Conservation (phyloP, 2,888 invertebrate species). For the Drosophila mettleri region DNA sequence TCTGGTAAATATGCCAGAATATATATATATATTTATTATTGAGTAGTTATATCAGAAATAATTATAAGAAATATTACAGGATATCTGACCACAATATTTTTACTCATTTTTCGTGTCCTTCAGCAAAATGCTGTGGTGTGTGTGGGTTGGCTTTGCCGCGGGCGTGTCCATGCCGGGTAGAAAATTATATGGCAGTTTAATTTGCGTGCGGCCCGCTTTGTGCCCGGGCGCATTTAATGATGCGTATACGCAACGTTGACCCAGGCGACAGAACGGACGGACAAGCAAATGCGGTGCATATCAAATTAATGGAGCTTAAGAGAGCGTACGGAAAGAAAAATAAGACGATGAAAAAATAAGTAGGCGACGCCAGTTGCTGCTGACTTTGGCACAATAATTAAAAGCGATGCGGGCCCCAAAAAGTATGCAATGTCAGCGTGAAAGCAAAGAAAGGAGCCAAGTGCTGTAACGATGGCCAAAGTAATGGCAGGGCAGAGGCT, state of each 20-base stretch:
- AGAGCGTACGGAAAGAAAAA: slow-evolving; percentile 17
- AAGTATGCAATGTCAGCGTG: slow-evolving; percentile 50
- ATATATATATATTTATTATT: too few species aligned
- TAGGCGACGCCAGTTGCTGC: slow-evolving; percentile 28
- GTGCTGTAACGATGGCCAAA: neutral
- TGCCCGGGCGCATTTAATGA: slow-evolving; percentile 60
- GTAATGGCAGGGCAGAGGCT: neutral
- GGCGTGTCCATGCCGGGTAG: slow-evolving; percentile 37
- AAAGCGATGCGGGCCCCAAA: slow-evolving; percentile 34
- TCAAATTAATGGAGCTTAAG: slow-evolving; percentile 63
- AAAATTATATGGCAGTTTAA: slow-evolving; percentile 67
- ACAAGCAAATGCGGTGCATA: slow-evolving; percentile 24
- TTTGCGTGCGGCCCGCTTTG: slow-evolving; percentile 59
- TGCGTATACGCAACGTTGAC: slow-evolving; percentile 70
- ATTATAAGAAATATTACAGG: neutral
- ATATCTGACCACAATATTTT: neutral
- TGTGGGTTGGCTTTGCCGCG: slow-evolving; percentile 10
- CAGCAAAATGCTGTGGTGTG: slow-evolving; percentile 4
- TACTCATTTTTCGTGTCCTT: neutral
- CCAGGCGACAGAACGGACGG: slow-evolving; percentile 27
- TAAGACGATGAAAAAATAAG: slow-evolving; percentile 10
- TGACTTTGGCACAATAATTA: slow-evolving; percentile 52
- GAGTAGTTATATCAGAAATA: too few species aligned
- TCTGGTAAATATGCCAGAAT: too few species aligned
- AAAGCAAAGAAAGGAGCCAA: slow-evolving; percentile 9